Conservation (phyloP, 2,888 invertebrate genomes). For the Agapostemon virescens region DNA sequence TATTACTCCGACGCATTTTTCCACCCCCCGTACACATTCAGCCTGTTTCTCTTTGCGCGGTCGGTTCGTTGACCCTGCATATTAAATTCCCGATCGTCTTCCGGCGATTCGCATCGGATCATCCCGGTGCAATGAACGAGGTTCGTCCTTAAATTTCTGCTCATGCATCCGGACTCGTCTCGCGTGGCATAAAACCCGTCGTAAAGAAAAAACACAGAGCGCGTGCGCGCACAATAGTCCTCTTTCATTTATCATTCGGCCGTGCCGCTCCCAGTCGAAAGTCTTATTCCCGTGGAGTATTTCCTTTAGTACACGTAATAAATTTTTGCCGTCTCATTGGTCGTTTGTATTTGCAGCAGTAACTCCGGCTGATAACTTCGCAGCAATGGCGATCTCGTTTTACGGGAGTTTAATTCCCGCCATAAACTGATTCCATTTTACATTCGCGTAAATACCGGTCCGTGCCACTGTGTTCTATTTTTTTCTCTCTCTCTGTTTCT, state of each 20-base stretch:
- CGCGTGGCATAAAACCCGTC: slow-evolving; percentile 25
- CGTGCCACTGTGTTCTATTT: slow-evolving; percentile 32
- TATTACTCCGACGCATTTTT: neutral
- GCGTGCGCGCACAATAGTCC: slow-evolving; percentile 3
- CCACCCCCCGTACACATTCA: neutral
- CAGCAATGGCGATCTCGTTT: slow-evolving; percentile 71
- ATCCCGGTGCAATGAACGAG: neutral
- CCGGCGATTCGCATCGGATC: neutral
- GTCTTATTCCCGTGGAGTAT: slow-evolving; percentile 45
- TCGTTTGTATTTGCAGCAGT: slow-evolving; percentile 75
- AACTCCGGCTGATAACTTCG: slow-evolving; percentile 74
- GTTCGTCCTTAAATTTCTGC: slow-evolving; percentile 14
- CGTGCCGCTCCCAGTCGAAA: slow-evolving; percentile 38
- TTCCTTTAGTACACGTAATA: slow-evolving; percentile 55
- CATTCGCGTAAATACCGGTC: slow-evolving; percentile 43
- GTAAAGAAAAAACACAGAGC: slow-evolving; percentile 14
- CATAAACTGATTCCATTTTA: slow-evolving; percentile 71
- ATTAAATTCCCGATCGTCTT: slow-evolving; percentile 6
- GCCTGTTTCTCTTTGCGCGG: neutral
- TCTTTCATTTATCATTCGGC: slow-evolving; percentile 48
- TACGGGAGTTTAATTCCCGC: slow-evolving; percentile 74
- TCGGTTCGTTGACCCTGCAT: neutral
- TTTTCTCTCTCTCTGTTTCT: neutral
- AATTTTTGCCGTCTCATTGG: slow-evolving; percentile 72
- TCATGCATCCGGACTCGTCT: neutral